phyloP scores from a whole-genome alignment of 2,113 vertebrate species.

The Elgaria multicarinata region DNA sequence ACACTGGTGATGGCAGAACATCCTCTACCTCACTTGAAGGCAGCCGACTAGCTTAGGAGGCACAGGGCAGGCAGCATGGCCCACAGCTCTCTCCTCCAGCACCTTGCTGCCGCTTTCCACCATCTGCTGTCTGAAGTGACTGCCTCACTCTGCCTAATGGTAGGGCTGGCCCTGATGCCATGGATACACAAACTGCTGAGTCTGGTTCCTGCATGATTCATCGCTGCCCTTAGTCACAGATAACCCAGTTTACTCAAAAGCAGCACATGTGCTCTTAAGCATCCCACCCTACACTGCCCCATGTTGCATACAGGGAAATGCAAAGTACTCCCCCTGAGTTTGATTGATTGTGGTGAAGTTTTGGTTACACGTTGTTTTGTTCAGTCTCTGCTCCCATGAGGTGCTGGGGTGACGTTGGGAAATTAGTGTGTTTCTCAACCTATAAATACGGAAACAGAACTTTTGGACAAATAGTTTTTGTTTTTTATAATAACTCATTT shows the following conservation, averaged over 20 bases:
- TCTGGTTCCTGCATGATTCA: not conserved
- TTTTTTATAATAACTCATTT: constrained; percentile 32
- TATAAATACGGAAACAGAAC: not conserved
- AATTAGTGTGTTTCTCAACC: constrained; percentile 43
- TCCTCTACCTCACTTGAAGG: too few relatives aligned
- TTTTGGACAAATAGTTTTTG: constrained; percentile 42
- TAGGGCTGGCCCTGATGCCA: too few relatives aligned
- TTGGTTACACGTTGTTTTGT: constrained; percentile 55
- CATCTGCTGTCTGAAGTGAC: too few relatives aligned
- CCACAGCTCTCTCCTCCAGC: too few relatives aligned
- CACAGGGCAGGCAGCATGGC: too few relatives aligned
- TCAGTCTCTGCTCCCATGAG: constrained; percentile 57
- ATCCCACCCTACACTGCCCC: not conserved
- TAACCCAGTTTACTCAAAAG: not conserved
- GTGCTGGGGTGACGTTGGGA: constrained; percentile 37
- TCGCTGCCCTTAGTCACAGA: not conserved
- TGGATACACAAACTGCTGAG: not conserved
- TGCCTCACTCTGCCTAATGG: too few relatives aligned
- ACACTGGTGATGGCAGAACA: too few relatives aligned
- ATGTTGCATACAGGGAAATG: constrained; percentile 46
- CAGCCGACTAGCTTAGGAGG: too few relatives aligned
- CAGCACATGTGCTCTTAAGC: not conserved
- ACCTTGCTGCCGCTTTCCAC: too few relatives aligned
- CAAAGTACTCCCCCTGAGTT: constrained; percentile 38
- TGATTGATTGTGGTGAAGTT: constrained; percentile 38